Base-by-base conservation (phyloP, 2,888 invertebrate genomes). In the Cerceris rybyensis region DNA sequence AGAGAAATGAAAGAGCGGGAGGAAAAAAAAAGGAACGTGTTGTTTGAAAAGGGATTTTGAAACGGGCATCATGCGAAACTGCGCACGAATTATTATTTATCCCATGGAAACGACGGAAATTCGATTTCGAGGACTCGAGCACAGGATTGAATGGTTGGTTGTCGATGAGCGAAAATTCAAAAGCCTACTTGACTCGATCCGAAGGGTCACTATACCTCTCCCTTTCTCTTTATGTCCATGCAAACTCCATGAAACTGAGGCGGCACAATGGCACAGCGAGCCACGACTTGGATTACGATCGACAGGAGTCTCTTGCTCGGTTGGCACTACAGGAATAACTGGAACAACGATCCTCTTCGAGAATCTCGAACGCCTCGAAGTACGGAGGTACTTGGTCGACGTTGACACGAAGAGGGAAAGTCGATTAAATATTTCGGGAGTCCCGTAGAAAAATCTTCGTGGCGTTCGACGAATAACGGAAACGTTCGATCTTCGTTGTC, bases 181-280 rank as follows among this genome's bases (percentile, higher is more conserved):
- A 76, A 75, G 76, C 43, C 84, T 76, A 81, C 76, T 84, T 72
- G 84, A 79, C 70, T 76, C 55, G 67, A 64, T 82, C 61, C 61
- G 70, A 82, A 71, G 74, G 79, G 82, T 82, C 79, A 74, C 28
- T 28, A 28, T 28, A 1, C 28, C 28, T 28, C 28, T 28, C 28
- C 4, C 28, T 28, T 28, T 28, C 28, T 28, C 28, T 28, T 28
- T 28, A 79, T 84, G 76, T 82, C 54, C 59, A 28, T 17, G 52
- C 50, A 60, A 79, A 70, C 76, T 75, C 55, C 61, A 50, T 58
- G 49, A 74, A 82, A 70, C 71, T 59, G 55, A 57, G 60, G 54
- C 52, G n/a, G 61, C 43, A 72, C 75, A 79, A 71, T 72, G 64
- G 57, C 42, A n/a, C 55, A 67, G 55, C 55, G 55, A 60, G 59